phyloP scores from a whole-genome alignment of 2,888 invertebrate species.

The Cetonia aurata region DNA sequence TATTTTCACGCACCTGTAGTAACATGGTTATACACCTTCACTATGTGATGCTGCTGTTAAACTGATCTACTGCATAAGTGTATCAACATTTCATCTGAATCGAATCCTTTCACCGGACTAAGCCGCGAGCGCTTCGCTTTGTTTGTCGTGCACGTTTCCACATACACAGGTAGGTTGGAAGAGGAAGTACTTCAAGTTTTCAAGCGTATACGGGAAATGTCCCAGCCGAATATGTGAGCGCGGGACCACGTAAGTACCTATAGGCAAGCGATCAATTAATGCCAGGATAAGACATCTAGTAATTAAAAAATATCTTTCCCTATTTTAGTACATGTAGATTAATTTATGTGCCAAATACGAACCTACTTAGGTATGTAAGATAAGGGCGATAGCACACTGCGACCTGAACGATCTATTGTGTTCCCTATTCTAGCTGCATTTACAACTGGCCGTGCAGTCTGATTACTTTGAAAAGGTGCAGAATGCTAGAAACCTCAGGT shows the following conservation, averaged over 20 bases:
- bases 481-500: too few relatives aligned
- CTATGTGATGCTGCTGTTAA: slow-evolving; percentile 57
- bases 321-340: not conserved
- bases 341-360: too few relatives aligned
- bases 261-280: slow-evolving; percentile 28
- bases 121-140: slow-evolving; percentile 52
- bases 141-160: slow-evolving; percentile 31
- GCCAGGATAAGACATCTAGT: not conserved
- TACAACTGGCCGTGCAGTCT: too few relatives aligned
- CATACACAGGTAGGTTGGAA: slow-evolving; percentile 20
- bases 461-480: too few relatives aligned
- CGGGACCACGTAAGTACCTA: not conserved
- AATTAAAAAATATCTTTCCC: slow-evolving; percentile 14
- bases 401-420: too few relatives aligned
- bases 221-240: slow-evolving; percentile 1
- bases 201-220: slow-evolving; percentile 20
- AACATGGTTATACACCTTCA: slow-evolving; percentile 59
- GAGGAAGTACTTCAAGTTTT: slow-evolving; percentile 25
- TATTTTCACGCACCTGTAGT: slow-evolving; percentile 57
- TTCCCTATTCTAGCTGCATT: too few relatives aligned
- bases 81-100: slow-evolving; percentile 63
- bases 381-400: too few relatives aligned
- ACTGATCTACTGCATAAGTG: slow-evolving; percentile 64
- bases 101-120: slow-evolving; percentile 64
- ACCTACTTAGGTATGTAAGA: too few relatives aligned